Evolutionary conservation across 2,113 vertebrate species (phyloP).

Genomic region (Ciconia boyciana): DNA sequence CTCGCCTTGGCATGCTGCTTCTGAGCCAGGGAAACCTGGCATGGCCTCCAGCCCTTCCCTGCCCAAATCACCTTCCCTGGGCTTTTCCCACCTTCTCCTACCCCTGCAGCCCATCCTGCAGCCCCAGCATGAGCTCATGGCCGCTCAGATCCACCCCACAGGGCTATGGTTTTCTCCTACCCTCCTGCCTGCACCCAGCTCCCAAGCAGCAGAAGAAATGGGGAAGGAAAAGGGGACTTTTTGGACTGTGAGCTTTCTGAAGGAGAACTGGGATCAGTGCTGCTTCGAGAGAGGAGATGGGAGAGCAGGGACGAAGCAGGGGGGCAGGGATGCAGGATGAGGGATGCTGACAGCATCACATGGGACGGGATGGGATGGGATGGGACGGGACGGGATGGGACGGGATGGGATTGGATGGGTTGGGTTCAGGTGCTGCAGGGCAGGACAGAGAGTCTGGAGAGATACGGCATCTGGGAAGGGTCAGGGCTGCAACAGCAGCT

Average conservation of each 20-base stretch:
- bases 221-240: neutral
- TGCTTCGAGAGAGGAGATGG: neutral
- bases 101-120: neutral
- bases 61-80: neutral
- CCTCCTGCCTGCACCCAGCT: neutral
- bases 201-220: neutral
- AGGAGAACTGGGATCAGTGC: neutral
- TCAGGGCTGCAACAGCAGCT: neutral
- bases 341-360: fast-evolving
- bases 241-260: neutral
- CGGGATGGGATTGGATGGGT: neutral
- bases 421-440: neutral
- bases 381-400: neutral
- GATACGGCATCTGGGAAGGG: neutral
- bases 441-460: neutral
- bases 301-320: neutral
- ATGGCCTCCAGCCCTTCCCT: neutral
- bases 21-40: neutral
- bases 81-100: neutral
- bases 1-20: neutral
- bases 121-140: neutral
- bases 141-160: fast-evolving
- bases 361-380: neutral
- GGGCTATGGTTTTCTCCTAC: neutral
- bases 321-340: neutral